phyloP scores from a whole-genome alignment of 2,888 invertebrate genomes.

The Drosophila kuntzei region DNA sequence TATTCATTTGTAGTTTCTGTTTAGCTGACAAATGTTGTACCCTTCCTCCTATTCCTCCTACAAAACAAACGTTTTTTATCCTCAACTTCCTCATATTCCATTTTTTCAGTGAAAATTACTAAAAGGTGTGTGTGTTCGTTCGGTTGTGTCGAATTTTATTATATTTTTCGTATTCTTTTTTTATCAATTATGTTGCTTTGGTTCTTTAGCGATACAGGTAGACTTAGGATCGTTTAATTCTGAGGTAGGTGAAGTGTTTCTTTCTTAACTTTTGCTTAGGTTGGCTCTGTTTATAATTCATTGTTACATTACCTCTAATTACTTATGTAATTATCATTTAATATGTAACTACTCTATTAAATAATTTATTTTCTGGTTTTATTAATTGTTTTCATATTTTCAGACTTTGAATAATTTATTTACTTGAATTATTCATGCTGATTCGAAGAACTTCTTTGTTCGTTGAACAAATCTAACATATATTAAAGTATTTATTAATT shows the following conservation, averaged over 20 bases:
- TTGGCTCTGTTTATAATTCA: conserved; percentile 14
- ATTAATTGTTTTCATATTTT: background rate
- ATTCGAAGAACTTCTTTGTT: background rate
- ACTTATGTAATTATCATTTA: background rate
- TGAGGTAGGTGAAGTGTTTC: conserved; percentile 48
- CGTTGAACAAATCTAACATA: too few relatives aligned
- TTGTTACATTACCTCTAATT: conserved; percentile 20
- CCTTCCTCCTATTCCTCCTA: conserved; percentile 13
- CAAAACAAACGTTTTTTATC: conserved; percentile 1
- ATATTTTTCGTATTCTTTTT: conserved; percentile 10
- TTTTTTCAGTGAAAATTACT: conserved; percentile 14
- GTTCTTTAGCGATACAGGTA: conserved; percentile 16
- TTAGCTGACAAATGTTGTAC: conserved; percentile 78
- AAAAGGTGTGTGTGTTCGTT: conserved; percentile 14
- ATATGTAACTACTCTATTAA: background rate
- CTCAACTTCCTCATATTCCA: conserved; percentile 15
- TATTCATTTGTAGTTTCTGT: conserved; percentile 81
- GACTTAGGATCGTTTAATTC: conserved; percentile 28
- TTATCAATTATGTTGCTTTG: conserved; percentile 11
- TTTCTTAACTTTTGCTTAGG: conserved; percentile 3
- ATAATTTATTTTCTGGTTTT: background rate
- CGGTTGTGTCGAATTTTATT: conserved; percentile 20
- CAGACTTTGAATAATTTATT: too few relatives aligned
- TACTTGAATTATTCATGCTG: background rate
- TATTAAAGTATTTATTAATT: too few relatives aligned